Percentiles rank a stretch among this genome's conserved stretches.
Conservation (phyloP, 2,888 invertebrate genomes). For the Temnothorax rugatulus region DNA sequence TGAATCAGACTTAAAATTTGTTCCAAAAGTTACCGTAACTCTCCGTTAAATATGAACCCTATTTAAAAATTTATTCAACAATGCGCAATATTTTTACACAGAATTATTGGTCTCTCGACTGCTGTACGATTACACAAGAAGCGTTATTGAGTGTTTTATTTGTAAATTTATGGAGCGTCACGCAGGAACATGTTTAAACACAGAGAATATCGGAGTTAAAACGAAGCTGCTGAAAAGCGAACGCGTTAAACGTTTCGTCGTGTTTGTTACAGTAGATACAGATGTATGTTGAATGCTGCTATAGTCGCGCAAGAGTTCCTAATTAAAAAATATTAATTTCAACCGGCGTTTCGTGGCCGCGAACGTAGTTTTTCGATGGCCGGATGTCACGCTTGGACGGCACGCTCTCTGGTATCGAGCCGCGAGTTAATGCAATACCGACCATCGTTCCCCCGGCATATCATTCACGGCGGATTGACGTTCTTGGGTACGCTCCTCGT, state of each 20-base stretch:
- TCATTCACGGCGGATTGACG: constrained; percentile 66
- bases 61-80: neutral
- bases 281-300: neutral
- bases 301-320: neutral
- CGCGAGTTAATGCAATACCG: constrained; percentile 49
- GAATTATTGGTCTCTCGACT: neutral
- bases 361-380: neutral
- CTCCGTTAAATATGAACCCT: neutral
- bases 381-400: neutral
- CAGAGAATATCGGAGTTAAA: neutral
- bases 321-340: constrained; percentile 20
- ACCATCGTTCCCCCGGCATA: constrained; percentile 23
- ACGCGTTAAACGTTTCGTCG: constrained; percentile 36
- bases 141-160: neutral
- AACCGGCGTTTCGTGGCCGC: neutral
- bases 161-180: neutral
- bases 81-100: neutral
- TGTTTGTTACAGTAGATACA: constrained; percentile 55
- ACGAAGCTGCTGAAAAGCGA: constrained; percentile 32
- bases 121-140: neutral
- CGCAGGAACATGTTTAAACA: constrained; percentile 14
- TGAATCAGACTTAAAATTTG: neutral
- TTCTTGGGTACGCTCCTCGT: constrained; percentile 55
- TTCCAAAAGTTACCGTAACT: neutral
- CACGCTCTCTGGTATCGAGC: constrained; percentile 20